These are phyloP conservation scores for Prolemur simus DNA, from an alignment of 2,113 vertebrate genomes.

Conservation along the genomic window DNA sequence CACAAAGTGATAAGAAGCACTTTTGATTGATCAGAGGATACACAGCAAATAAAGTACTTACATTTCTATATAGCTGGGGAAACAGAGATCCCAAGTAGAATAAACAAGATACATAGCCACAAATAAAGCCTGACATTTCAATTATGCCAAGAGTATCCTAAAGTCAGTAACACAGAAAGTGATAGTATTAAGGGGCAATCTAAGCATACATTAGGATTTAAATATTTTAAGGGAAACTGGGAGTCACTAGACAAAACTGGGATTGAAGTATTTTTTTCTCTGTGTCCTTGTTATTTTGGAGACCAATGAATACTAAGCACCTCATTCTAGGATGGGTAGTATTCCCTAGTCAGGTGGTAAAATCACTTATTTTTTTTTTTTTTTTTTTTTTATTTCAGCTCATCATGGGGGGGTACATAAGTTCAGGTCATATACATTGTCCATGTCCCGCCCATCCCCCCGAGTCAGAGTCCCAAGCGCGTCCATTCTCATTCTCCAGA, in stretches of 20 bases:
- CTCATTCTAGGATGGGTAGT: background rate
- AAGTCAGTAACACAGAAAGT: slow-evolving; percentile 20
- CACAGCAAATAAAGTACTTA: slow-evolving; percentile 73
- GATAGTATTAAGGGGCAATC: background rate
- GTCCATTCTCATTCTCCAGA: too few relatives aligned
- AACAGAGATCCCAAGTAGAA: slow-evolving; percentile 86
- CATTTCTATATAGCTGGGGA: slow-evolving; percentile 86
- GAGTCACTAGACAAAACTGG: background rate
- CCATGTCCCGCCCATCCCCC: too few relatives aligned
- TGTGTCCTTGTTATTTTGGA: slow-evolving; percentile 32
- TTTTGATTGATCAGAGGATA: slow-evolving; percentile 70
- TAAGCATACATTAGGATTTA: slow-evolving; percentile 16
- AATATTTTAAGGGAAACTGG: slow-evolving; percentile 27
- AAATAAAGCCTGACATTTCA: slow-evolving; percentile 85
- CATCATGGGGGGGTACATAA: too few relatives aligned
- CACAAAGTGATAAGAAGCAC: background rate
- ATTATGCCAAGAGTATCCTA: slow-evolving; percentile 77
- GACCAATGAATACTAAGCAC: background rate
- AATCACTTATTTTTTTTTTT: background rate
- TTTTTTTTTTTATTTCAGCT: too few relatives aligned
- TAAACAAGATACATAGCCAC: slow-evolving; percentile 82
- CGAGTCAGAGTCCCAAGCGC: too few relatives aligned
- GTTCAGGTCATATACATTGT: too few relatives aligned
- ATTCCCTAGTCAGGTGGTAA: slow-evolving; percentile 22
- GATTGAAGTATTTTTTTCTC: background rate